Evolutionary conservation across 2,113 vertebrate species (phyloP), one percentile per base, ranked within the genome.

Genomic region (Desmodus rotundus): DNA sequence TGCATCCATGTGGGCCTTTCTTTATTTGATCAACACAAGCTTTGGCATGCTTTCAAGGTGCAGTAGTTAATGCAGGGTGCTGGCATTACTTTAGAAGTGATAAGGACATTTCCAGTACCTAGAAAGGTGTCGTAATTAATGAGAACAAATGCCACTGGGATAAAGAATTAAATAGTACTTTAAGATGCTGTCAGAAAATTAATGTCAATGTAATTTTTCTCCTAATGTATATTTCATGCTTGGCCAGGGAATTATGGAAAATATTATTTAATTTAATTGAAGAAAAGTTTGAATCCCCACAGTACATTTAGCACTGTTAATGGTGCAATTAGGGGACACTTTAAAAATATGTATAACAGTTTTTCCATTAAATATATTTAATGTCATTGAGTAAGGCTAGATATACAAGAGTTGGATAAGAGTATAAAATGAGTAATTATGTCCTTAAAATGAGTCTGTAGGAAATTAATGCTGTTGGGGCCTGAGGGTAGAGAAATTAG

Each of bases 51-150:
- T 68, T 89, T 90, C 58, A 87, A 89, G 65, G 68, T 90, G 52
- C 22, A 16, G 14, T 63, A 80, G 50, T 87, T 81, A 92, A 72
- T 67, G 73, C 16, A 89, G 41, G 73, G 68, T 68, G 26, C 17
- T 93, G 68, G 67, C 78, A 85, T 96, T 52, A 63, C 93, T 81
- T 97, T 94, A 95, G 86, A 94, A 95, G 68, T 90, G 33, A 45
- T 31, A 14, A 58, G 93, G 82, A n/a, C 45, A 43, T 95, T 96
- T 91, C 92, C 58, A 94, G 83, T 89, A 88, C 47, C 83, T 41
- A 94, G 54, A 56, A 83, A 77, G 73, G 17, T 95, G 47, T 73
- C 78, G 56, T 73, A 91, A 91, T 83, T 96, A 96, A 80, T 50
- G 56, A 90, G 58, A 96, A 67, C 15, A 91, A 93, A 90, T 96